These are phyloP conservation scores for Cynopterus sphinx DNA, from an alignment of 2,797 vertebrate species.

Conservation along the genomic window DNA sequence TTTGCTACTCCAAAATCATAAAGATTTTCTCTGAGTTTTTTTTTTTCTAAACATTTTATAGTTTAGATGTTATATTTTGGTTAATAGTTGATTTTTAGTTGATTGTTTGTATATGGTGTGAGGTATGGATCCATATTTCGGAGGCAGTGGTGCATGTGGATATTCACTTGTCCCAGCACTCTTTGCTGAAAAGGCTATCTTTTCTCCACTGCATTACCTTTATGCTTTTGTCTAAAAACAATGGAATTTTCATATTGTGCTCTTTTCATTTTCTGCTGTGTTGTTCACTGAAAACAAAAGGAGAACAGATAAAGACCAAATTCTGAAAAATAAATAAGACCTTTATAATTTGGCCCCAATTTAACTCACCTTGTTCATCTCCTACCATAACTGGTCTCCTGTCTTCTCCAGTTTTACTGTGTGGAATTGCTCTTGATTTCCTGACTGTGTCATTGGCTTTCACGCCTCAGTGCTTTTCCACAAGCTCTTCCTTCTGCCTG, in stretches of 20 bases:
- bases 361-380: background rate
- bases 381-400: background rate
- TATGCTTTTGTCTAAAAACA: conserved; percentile 8
- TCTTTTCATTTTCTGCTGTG: background rate
- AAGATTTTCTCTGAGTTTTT: background rate
- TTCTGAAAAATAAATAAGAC: background rate
- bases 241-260: background rate
- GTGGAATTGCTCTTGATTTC: background rate
- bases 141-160: background rate
- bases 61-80: background rate
- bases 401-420: background rate
- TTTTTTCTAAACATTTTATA: background rate
- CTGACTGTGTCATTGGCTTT: background rate
- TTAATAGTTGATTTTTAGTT: background rate
- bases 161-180: background rate
- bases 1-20: background rate
- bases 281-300: background rate
- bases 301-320: background rate
- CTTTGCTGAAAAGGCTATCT: background rate
- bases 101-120: background rate
- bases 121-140: background rate
- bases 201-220: background rate
- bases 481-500: background rate
- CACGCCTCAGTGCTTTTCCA: background rate
- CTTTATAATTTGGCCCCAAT: background rate